A percentile compares a stretch with the other conserved stretches of the same genome.
Evolutionary conservation across 2,888 invertebrate species (phyloP).

Genomic region (Papilio demoleus): DNA sequence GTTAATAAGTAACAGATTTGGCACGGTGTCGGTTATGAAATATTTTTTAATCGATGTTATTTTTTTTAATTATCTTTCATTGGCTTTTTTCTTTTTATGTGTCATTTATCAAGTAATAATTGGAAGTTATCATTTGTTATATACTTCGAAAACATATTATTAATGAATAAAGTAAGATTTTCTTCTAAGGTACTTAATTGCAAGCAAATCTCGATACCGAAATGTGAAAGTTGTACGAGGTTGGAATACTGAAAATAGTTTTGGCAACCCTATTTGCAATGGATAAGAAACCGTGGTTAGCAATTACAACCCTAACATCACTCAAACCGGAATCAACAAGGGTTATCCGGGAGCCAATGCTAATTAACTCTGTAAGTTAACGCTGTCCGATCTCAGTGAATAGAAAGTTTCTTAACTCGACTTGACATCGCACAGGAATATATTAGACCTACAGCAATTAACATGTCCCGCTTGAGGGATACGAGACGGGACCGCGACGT

Average conservation of each 20-base stretch:
- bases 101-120: not conserved
- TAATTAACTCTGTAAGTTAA: slow-evolving; percentile 24
- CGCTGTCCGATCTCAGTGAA: slow-evolving; percentile 19
- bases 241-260: too few relatives aligned
- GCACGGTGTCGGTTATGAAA: not conserved
- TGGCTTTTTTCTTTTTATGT: not conserved
- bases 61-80: slow-evolving; percentile 8
- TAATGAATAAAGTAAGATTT: too few relatives aligned
- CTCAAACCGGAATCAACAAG: slow-evolving; percentile 9
- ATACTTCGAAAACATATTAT: too few relatives aligned
- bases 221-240: too few relatives aligned
- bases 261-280: not conserved
- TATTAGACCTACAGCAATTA: slow-evolving; percentile 53
- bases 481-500: slow-evolving; percentile 46
- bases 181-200: too few relatives aligned
- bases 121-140: not conserved
- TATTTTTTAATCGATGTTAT: slow-evolving; percentile 5
- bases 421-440: slow-evolving; percentile 37
- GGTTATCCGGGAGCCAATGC: not conserved
- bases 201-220: too few relatives aligned
- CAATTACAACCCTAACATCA: slow-evolving; percentile 11
- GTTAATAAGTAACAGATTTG: slow-evolving; percentile 7
- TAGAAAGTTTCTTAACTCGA: slow-evolving; percentile 34
- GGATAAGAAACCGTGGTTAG: not conserved
- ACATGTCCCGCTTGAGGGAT: slow-evolving; percentile 52